A percentile compares a stretch with the other conserved stretches of the same genome.
These are phyloP conservation scores for Pseudomyrmex dendroicus DNA, from an alignment of 1,140 invertebrate species.

Conservation along the genomic window DNA sequence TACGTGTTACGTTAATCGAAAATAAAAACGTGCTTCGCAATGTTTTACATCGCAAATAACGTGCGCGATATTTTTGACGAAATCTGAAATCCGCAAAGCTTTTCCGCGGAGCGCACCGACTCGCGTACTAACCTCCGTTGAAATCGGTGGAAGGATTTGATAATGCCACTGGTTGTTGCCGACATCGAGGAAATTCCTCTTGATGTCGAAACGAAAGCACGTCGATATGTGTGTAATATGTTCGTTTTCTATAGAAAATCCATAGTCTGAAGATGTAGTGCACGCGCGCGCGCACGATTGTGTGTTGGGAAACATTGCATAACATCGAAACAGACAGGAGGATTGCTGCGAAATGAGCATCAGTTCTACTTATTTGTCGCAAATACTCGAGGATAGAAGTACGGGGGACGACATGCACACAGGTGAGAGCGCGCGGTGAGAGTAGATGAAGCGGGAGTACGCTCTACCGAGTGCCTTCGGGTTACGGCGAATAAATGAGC, in stretches of 20 bases:
- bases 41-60: background rate
- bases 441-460: slow-evolving; percentile 1
- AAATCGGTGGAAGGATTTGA: background rate
- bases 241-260: slow-evolving; percentile 36
- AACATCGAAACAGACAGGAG: slow-evolving; percentile 45
- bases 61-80: background rate
- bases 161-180: slow-evolving; percentile 12
- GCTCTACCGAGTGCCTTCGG: slow-evolving; percentile 49
- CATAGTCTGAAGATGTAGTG: slow-evolving; percentile 20
- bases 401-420: slow-evolving; percentile 11
- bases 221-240: slow-evolving; percentile 12
- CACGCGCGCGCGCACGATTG: background rate
- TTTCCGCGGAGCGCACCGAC: background rate
- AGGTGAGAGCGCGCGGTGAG: slow-evolving; percentile 15
- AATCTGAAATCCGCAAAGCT: background rate
- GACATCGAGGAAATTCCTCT: slow-evolving; percentile 2
- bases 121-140: background rate
- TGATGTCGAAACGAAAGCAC: slow-evolving; percentile 13
- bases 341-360: slow-evolving; percentile 54
- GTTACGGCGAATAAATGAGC: slow-evolving; percentile 31
- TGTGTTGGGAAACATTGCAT: slow-evolving; percentile 42
- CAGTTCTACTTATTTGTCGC: slow-evolving; percentile 61
- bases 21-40: background rate
- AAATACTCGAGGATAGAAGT: slow-evolving; percentile 48
- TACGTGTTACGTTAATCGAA: too few relatives aligned